Evolutionary conservation across 2,888 invertebrate species (phyloP).

Genomic region (Lobophora halterata): DNA sequence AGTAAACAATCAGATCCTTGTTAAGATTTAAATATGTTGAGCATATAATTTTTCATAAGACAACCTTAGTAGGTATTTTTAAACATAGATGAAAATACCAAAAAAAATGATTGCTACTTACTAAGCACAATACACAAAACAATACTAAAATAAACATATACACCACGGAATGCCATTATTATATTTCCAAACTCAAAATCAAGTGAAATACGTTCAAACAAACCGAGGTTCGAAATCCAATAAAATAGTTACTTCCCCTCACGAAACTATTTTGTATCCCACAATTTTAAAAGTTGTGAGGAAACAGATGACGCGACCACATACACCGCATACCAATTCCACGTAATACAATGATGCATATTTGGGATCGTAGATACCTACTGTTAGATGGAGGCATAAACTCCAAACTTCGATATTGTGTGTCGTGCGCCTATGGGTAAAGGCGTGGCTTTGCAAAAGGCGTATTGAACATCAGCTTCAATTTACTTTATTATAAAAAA

Average conservation of each 20-base stretch:
- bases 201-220: conserved; percentile 13
- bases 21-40: too few species aligned
- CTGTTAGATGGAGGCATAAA: conserved; percentile 53
- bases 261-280: conserved; percentile 48
- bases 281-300: conserved; percentile 63
- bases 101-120: too few species aligned
- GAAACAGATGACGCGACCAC: conserved; percentile 68
- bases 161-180: too few species aligned
- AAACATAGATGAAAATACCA: too few species aligned
- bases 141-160: conserved; percentile 1
- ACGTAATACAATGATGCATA: conserved; percentile 65
- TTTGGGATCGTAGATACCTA: conserved; percentile 53
- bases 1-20: too few species aligned
- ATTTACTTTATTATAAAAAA: too few species aligned
- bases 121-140: too few species aligned
- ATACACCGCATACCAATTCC: conserved; percentile 67
- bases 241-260: conserved; percentile 33
- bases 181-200: conserved; percentile 8
- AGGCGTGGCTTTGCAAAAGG: conserved; percentile 1
- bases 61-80: too few species aligned
- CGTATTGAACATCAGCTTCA: too few species aligned
- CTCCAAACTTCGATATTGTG: conserved; percentile 40
- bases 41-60: too few species aligned
- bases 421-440: conserved; percentile 58
- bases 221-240: conserved; percentile 33